These are phyloP conservation scores for Hippocampus kuda DNA, from an alignment of 2,797 vertebrate species.

Conservation along the genomic window DNA sequence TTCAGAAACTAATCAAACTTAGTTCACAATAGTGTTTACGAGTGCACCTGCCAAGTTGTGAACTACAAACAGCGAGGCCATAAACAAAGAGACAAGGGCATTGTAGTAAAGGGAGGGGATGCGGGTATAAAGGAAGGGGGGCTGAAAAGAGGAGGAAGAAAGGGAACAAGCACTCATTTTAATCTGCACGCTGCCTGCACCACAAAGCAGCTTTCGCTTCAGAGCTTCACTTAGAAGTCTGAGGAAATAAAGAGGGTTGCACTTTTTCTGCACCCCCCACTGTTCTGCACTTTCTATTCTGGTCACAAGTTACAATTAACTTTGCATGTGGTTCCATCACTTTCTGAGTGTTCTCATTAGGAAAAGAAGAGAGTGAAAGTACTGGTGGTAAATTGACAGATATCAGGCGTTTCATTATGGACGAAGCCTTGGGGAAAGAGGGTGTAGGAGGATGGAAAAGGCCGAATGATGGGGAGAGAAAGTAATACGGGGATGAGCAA, in stretches of 20 bases:
- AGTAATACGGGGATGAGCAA: constrained; percentile 57
- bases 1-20: not conserved
- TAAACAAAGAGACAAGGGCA: constrained; percentile 13
- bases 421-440: constrained; percentile 52
- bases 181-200: constrained; percentile 27
- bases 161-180: constrained; percentile 41
- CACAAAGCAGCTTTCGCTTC: constrained; percentile 32
- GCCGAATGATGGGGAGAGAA: constrained; percentile 36
- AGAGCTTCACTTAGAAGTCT: constrained; percentile 19
- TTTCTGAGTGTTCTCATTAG: constrained; percentile 39
- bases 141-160: constrained; percentile 20
- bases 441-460: constrained; percentile 28
- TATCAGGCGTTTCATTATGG: constrained; percentile 61
- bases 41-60: constrained; percentile 4
- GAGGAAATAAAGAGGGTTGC: constrained; percentile 19
- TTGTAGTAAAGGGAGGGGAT: constrained; percentile 13
- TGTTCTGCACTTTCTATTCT: constrained; percentile 19
- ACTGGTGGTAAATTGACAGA: constrained; percentile 52
- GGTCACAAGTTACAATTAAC: constrained; percentile 48
- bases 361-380: constrained; percentile 31
- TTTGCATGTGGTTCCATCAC: constrained; percentile 22
- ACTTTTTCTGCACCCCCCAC: constrained; percentile 5
- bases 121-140: not conserved
- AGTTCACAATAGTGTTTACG: not conserved
- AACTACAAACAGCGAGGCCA: not conserved